phyloP scores from a whole-genome alignment of 1,140 invertebrate species.

The Orussus abietinus region DNA sequence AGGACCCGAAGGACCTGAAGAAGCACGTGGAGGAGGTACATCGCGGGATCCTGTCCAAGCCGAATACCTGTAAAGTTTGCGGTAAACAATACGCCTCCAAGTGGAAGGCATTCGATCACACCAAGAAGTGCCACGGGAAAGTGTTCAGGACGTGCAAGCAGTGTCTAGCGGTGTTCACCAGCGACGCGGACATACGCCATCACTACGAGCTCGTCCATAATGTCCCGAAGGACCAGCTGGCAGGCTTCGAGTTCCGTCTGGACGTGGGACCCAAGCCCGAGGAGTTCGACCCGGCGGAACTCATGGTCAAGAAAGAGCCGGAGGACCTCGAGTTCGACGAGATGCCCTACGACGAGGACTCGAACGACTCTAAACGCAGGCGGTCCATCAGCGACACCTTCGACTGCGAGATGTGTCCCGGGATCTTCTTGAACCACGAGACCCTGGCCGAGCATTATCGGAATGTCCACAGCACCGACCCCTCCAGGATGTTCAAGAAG shows the following conservation, averaged over 20 bases:
- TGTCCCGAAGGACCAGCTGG: conserved; percentile 45
- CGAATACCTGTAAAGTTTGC: conserved; percentile 60
- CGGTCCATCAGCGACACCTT: conserved; percentile 36
- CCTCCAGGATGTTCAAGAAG: conserved; percentile 39
- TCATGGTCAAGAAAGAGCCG: conserved; percentile 44
- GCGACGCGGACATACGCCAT: conserved; percentile 50
- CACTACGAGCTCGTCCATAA: conserved; percentile 52
- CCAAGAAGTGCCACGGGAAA: conserved; percentile 60
- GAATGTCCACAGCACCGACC: conserved; percentile 45
- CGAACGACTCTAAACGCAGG: conserved; percentile 30
- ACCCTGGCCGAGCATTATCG: conserved; percentile 42
- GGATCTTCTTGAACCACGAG: conserved; percentile 44
- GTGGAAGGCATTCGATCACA: conserved; percentile 61
- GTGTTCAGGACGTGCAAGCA: conserved; percentile 60
- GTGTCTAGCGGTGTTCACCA: conserved; percentile 58
- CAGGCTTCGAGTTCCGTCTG: conserved; percentile 40
- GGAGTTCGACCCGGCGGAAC: conserved; percentile 23
- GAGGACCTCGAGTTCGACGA: conserved; percentile 45
- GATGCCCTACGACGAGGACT: conserved; percentile 32
- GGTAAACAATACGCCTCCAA: conserved; percentile 60
- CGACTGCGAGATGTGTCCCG: conserved; percentile 49
- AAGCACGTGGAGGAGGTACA: conserved; percentile 58
- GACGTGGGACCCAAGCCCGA: conserved; percentile 27
- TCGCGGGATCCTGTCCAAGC: conserved; percentile 48
- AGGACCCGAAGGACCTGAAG: conserved; percentile 56